Base-by-base conservation (phyloP, 2,797 vertebrate species). In the Scolopax bukidnonensis region DNA sequence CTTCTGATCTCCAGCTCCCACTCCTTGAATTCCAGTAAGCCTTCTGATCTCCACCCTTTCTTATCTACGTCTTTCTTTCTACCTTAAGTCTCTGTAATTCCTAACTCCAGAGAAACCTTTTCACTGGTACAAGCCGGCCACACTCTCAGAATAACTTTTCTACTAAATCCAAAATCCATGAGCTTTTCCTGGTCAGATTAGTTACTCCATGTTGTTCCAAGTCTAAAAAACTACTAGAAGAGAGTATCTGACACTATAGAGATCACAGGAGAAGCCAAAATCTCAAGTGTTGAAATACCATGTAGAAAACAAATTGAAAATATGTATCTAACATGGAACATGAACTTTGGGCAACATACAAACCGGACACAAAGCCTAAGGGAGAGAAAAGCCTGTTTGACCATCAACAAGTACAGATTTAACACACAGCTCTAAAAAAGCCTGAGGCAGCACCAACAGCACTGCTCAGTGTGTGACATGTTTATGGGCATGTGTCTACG, bases 31-130 rank as follows among this genome's bases (percentile, higher is more conserved):
- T 79, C 45, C 75, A 89, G 11, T 4, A 82, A 57, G 28, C 19
- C 41, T 48, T 90, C 59, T 69, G 40, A 80, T 84, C 17, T 82
- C 63, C 56, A 63, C 57, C 30, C 15, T 88, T 78, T 93, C 69
- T 87, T 84, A 75, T 61, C 85, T 85, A n/a, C 57, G 85, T 94
- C 84, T 60, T 57, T 87, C 71, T 88, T 96, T 87, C 33, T 51
- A 90, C 74, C 48, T 94, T 25, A 68, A 54, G 6, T 67, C 30
- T 84, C 65, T 61, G 54, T 61, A 76, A 48, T 48, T 94, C 83
- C 33, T 83, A 75, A 61, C 43, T 84, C 40, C 57, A 83, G 43
- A 82, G 67, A 84, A 90, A 67, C 15, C 5, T 78, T 73, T 41
- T 33, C 30, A 78, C 30, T 63, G 4, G 16, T 65, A 54, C 33